Base-by-base conservation (phyloP, 2,888 invertebrate genomes). In the Lasioglossum figueresi region DNA sequence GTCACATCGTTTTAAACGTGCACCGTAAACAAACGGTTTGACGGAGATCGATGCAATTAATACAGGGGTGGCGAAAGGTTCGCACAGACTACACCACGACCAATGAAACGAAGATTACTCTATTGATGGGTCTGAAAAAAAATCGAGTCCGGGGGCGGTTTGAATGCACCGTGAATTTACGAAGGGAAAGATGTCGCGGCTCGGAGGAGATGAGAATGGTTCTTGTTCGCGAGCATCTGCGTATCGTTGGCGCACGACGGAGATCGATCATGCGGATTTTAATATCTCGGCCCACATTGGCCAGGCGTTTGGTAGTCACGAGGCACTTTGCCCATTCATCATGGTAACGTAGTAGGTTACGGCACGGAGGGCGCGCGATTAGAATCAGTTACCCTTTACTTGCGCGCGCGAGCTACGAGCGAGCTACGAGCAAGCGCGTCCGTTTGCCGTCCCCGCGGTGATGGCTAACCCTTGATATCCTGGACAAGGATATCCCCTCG, bases 311-410 rank as follows among this genome's bases (percentile, higher is more conserved):
- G 91, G 94, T 94, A 94, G 94, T 94, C 94, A 89, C 84, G 90
- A 88, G 92, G 93, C 94, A 93, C 92, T 92, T 91, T 81, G 93
- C 86, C 93, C 94, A 94, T 94, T 94, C 94, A 94, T 94, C 94
- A 94, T 93, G 91, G 90, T 88, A 90, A 84, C 87, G 90, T 90
- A 85, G 89, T 89, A 91, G 88, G 89, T 89, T 91, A 92, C 89
- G 89, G 84, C 88, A 88, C 90, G 89, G 93, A 93, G 94, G 93
- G 93, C 92, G 92, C 93, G 94, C 93, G 94, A 94, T 94, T 94
- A 94, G 94, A 94, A 94, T 94, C 94, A 94, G 94, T 94, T 94
- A 94, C 94, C 94, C 94, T 94, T 94, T 94, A 94, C 93, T 94
- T 93, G 92, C 91, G 89, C 89, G 10, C 34, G 66, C 63, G 27